Evolutionary conservation across 2,888 invertebrate genomes (phyloP).

Genomic region (Arrhopalites spinosus): DNA sequence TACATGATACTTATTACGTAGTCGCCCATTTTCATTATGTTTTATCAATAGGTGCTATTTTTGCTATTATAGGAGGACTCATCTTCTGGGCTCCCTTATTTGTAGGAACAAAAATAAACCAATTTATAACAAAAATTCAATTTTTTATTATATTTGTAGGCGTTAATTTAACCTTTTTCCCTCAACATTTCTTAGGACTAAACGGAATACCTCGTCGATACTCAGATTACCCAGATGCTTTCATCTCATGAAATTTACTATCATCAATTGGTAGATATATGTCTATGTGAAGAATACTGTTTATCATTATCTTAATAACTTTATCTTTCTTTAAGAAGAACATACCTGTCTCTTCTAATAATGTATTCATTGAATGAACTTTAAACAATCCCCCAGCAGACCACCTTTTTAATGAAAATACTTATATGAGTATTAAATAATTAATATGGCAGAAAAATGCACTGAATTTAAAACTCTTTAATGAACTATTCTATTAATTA

Average conservation of each 20-base stretch:
- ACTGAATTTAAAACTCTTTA: constrained; percentile 47
- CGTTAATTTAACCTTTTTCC: constrained; percentile 80
- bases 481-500: constrained; percentile 45
- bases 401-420: constrained; percentile 53
- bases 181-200: constrained; percentile 75
- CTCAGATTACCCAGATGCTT: constrained; percentile 73
- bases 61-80: constrained; percentile 76
- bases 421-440: constrained; percentile 34
- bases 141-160: constrained; percentile 75
- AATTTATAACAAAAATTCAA: constrained; percentile 69
- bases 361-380: constrained; percentile 64
- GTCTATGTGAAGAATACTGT: too few relatives aligned
- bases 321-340: too few relatives aligned
- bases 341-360: too few relatives aligned
- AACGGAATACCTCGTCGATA: constrained; percentile 77
- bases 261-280: constrained; percentile 72
- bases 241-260: constrained; percentile 69
- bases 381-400: constrained; percentile 50
- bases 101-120: constrained; percentile 67
- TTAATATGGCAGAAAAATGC: constrained; percentile 50
- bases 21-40: constrained; percentile 84
- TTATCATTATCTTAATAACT: too few relatives aligned
- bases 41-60: constrained; percentile 77
- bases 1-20: constrained; percentile 85
- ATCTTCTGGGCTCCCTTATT: constrained; percentile 74